Evolutionary conservation across 2,888 invertebrate species (phyloP).

Genomic region (Harpalus rubripes): DNA sequence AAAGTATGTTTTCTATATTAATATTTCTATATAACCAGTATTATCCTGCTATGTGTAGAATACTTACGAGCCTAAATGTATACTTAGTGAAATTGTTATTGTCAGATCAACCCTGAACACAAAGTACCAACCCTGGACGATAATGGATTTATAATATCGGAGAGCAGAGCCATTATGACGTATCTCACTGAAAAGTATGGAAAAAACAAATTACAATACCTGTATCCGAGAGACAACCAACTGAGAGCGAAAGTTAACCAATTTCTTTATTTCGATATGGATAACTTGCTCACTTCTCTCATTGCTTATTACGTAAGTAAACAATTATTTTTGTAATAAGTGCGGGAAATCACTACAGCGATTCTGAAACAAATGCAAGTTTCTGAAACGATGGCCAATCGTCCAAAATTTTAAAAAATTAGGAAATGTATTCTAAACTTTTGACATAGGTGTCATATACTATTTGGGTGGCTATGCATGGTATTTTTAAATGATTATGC

Average conservation of each 20-base stretch:
- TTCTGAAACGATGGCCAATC: no score
- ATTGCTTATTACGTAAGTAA: slow-evolving; percentile 74
- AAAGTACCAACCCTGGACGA: slow-evolving; percentile 88
- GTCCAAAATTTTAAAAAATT: no score
- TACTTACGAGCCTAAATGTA: neutral
- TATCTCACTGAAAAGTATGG: slow-evolving; percentile 88
- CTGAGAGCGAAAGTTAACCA: slow-evolving; percentile 86
- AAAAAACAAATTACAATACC: slow-evolving; percentile 80
- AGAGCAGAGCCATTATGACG: slow-evolving; percentile 87
- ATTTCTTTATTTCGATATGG: slow-evolving; percentile 86
- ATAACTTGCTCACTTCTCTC: slow-evolving; percentile 83
- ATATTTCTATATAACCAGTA: no score
- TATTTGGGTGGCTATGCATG: no score
- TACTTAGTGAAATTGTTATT: slow-evolving; percentile 68
- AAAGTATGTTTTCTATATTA: slow-evolving; percentile 71
- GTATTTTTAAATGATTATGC: no score
- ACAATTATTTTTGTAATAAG: neutral
- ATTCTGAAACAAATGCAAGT: no score
- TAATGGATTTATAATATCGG: slow-evolving; percentile 86
- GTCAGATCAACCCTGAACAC: slow-evolving; percentile 87
- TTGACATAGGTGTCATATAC: no score
- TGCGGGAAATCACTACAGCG: no score
- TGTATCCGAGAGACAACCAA: slow-evolving; percentile 86
- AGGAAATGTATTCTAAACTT: no score
- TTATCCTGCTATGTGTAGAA: no score